Evolutionary conservation across 1,140 invertebrate genomes (phyloP).

Genomic region (Eupristina koningsbergeri): DNA sequence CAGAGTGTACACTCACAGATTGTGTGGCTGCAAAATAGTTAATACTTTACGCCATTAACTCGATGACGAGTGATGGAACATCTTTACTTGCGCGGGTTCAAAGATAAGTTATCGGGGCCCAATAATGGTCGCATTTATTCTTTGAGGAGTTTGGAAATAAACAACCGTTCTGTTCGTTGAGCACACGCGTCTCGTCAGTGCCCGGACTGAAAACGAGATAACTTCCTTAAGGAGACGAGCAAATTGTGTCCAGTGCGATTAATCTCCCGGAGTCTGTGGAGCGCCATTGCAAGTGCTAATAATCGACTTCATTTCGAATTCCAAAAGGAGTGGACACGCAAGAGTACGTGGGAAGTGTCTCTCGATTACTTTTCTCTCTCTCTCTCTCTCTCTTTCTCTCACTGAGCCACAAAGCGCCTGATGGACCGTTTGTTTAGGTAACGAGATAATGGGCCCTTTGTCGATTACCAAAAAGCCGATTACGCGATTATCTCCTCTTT

Average conservation of each 20-base stretch:
- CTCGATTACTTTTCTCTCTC: slow-evolving; percentile 2
- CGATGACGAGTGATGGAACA: background rate
- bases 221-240: background rate
- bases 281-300: background rate
- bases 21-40: background rate
- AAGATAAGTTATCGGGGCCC: background rate
- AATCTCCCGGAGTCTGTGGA: background rate
- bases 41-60: background rate
- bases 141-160: background rate
- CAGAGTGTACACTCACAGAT: too few relatives aligned
- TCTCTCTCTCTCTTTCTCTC: background rate
- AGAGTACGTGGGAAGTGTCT: background rate
- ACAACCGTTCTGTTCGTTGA: background rate
- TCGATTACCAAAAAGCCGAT: slow-evolving; percentile 63
- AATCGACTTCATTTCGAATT: background rate
- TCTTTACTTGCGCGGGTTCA: background rate
- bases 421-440: slow-evolving; percentile 64
- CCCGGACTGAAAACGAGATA: background rate
- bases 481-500: slow-evolving; percentile 42
- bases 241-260: background rate
- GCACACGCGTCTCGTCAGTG: background rate
- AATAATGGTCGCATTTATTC: background rate
- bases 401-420: slow-evolving; percentile 43
- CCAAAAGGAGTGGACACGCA: background rate
- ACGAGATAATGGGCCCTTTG: slow-evolving; percentile 66